phyloP scores from a whole-genome alignment of 2,888 invertebrate genomes.

The Standfussiana lucernea region DNA sequence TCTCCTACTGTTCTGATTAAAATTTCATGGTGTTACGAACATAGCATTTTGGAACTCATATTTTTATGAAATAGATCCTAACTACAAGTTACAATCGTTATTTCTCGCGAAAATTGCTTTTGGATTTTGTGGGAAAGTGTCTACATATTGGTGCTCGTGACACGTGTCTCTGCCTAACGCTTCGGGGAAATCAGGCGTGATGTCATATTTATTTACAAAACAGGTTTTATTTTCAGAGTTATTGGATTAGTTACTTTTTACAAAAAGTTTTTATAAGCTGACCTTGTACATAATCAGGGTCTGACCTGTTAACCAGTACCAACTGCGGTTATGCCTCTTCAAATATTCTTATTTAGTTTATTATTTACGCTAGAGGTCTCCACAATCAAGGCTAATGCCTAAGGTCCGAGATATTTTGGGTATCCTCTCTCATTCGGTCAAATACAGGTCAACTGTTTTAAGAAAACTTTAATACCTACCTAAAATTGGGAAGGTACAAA shows the following conservation, averaged over 20 bases:
- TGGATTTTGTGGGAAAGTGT: too few relatives aligned
- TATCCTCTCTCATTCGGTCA: not conserved
- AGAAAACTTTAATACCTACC: not conserved
- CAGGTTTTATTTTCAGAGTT: not conserved
- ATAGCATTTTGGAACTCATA: too few relatives aligned
- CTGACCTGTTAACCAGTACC: not conserved
- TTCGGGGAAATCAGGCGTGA: not conserved
- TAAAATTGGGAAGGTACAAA: not conserved
- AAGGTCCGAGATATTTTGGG: not conserved
- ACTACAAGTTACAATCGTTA: too few relatives aligned
- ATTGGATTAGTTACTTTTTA: not conserved
- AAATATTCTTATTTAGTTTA: conserved; percentile 2
- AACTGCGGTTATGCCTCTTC: not conserved
- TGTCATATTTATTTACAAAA: not conserved
- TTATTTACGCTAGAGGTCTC: conserved; percentile 28
- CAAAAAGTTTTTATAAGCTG: not conserved
- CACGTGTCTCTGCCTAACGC: not conserved
- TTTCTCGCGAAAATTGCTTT: too few relatives aligned
- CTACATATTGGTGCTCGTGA: too few relatives aligned
- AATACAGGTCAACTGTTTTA: conserved; percentile 2
- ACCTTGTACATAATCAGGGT: not conserved
- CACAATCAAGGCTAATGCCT: not conserved
- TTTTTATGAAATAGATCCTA: too few relatives aligned
- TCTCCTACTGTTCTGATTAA: too few relatives aligned
- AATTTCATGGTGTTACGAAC: too few relatives aligned